Conservation (phyloP, 2,888 invertebrate genomes). For the Campaea margaritaria region DNA sequence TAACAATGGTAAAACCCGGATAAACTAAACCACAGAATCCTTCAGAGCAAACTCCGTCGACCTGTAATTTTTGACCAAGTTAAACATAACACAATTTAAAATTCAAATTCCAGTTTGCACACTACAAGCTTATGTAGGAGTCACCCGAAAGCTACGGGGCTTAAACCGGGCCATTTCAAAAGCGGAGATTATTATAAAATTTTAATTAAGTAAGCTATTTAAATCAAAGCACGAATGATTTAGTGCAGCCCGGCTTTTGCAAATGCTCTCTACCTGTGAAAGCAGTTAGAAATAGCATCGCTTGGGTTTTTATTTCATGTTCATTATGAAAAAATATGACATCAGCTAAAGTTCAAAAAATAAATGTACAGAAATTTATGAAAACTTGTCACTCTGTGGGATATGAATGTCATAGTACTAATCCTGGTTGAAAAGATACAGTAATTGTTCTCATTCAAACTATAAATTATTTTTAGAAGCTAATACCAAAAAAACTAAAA, state of each 20-base stretch:
- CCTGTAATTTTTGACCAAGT: conserved; percentile 18
- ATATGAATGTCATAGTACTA: no score
- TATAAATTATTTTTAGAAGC: no score
- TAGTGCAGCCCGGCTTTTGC: conserved; percentile 50
- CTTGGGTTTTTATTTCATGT: not conserved
- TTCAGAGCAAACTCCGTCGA: conserved; percentile 1
- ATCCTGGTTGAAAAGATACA: no score
- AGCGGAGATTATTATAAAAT: conserved; percentile 62
- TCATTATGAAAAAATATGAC: not conserved
- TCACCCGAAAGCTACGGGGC: conserved; percentile 50
- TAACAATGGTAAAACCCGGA: not conserved
- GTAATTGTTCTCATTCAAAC: no score
- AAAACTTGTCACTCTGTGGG: no score
- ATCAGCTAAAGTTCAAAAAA: no score
- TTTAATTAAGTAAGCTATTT: conserved; percentile 63
- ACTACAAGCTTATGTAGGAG: conserved; percentile 42
- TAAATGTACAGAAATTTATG: no score
- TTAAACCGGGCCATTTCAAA: conserved; percentile 48
- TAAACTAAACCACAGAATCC: conserved; percentile 1
- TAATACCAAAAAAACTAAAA: no score
- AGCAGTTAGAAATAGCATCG: conserved; percentile 3
- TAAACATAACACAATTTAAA: conserved; percentile 37
- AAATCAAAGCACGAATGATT: conserved; percentile 55
- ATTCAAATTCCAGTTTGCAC: conserved; percentile 38
- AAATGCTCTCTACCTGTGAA: conserved; percentile 19